Conservation (phyloP, 2,888 invertebrate species). For the Lasioglossum leucozonium region DNA sequence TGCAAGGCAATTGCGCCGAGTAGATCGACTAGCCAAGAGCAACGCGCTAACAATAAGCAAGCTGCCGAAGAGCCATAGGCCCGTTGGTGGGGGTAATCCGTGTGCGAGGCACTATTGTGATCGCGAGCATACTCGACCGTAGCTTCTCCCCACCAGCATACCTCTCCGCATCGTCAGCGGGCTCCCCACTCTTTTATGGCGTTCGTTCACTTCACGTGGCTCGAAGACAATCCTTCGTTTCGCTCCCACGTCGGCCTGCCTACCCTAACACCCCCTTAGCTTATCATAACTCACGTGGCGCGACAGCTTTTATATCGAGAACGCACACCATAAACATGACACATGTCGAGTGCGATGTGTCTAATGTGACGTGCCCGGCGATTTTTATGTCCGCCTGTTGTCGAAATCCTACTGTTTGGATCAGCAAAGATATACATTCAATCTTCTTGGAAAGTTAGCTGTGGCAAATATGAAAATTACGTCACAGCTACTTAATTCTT, state of each 20-base stretch:
- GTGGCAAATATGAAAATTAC: no score
- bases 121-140: neutral
- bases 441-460: neutral
- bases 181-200: neutral
- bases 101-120: neutral
- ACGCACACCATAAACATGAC: neutral
- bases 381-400: neutral
- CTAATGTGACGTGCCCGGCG: neutral
- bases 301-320: neutral
- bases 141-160: neutral
- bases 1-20: neutral
- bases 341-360: neutral
- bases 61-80: neutral
- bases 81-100: neutral
- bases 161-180: no score
- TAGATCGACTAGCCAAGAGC: constrained; percentile 2
- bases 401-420: neutral
- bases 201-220: neutral
- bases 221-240: neutral
- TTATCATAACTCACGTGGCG: neutral
- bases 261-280: neutral
- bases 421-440: no score
- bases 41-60: constrained; percentile 1
- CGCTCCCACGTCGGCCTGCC: neutral
- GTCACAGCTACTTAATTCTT: neutral